Base-by-base conservation (phyloP, 2,113 vertebrate species). In the Electrona antarctica region DNA sequence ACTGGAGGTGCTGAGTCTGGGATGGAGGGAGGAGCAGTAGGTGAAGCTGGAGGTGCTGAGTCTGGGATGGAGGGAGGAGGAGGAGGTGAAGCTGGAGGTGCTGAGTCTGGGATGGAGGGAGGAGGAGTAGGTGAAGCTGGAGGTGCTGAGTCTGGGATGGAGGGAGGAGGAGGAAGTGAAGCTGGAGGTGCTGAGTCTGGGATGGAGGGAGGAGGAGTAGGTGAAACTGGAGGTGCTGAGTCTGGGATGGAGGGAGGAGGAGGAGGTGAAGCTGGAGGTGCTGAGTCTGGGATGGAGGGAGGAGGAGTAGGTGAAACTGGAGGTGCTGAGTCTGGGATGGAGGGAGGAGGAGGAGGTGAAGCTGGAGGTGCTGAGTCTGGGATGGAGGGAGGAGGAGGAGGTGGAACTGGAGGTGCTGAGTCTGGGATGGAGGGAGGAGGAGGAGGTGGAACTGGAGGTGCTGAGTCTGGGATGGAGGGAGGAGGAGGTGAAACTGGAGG, bases 121-220 rank as follows among this genome's bases (percentile, higher is more conserved):
- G 77, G 73, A 75, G 77, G 71, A 21, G n/a, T n/a, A n/a, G n/a
- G n/a, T n/a, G n/a, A n/a, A n/a, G n/a, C 33, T 41, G 33, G 33
- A 41, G 33, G 33, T 41, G 33, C 33, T 41, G 33, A 41, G 33
- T 3, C 33, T 41, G 81, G 62, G 78, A 77, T 67, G 72, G 79
- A 65, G 83, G 52, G 29, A 62, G 77, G 73, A 75, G 77, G 71
- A 21, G n/a, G n/a, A n/a, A n/a, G n/a, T n/a, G n/a, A n/a, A n/a
- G n/a, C 33, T 41, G 33, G 33, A 41, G 33, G 33, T 41, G 33
- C 33, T 41, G 33, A 41, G 33, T 3, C 33, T 41, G 81, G 62
- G 78, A 77, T 67, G 72, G 79, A 65, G 83, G 52, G 29, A 62
- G 77, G 73, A 75, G 77, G 71, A 21, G n/a, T n/a, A n/a, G n/a